Evolutionary conservation across 2,888 invertebrate species (phyloP).

Genomic region (Rutpela maculata): DNA sequence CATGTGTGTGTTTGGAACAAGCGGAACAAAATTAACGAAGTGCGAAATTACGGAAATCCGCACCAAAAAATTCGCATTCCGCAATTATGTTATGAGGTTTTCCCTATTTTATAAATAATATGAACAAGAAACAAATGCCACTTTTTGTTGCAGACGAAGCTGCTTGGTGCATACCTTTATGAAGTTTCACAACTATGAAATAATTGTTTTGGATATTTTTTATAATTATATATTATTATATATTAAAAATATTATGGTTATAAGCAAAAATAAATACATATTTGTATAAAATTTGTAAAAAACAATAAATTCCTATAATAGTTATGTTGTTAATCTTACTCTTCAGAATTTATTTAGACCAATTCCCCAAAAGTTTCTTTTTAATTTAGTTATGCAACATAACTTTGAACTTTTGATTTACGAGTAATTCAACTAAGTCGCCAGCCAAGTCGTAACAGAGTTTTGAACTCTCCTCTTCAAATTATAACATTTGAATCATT

Average conservation of each 20-base stretch:
- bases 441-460: too few relatives aligned
- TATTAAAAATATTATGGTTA: not conserved
- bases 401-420: too few relatives aligned
- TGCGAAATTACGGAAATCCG: too few relatives aligned
- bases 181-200: constrained; percentile 77
- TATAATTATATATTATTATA: not conserved
- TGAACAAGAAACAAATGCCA: not conserved
- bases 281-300: not conserved
- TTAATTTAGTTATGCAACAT: too few relatives aligned
- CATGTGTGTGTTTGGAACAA: too few relatives aligned
- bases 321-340: not conserved
- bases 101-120: not conserved
- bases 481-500: too few relatives aligned
- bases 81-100: too few relatives aligned
- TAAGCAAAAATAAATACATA: not conserved
- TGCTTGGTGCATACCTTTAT: constrained; percentile 91
- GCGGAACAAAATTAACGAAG: too few relatives aligned
- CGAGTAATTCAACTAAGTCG: too few relatives aligned
- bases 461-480: too few relatives aligned
- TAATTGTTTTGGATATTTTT: not conserved
- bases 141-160: constrained; percentile 79
- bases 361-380: too few relatives aligned
- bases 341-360: not conserved
- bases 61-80: too few relatives aligned
- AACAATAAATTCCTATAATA: not conserved